Evolutionary conservation across 2,113 vertebrate genomes (phyloP).

Genomic region (Tamias sibiricus): DNA sequence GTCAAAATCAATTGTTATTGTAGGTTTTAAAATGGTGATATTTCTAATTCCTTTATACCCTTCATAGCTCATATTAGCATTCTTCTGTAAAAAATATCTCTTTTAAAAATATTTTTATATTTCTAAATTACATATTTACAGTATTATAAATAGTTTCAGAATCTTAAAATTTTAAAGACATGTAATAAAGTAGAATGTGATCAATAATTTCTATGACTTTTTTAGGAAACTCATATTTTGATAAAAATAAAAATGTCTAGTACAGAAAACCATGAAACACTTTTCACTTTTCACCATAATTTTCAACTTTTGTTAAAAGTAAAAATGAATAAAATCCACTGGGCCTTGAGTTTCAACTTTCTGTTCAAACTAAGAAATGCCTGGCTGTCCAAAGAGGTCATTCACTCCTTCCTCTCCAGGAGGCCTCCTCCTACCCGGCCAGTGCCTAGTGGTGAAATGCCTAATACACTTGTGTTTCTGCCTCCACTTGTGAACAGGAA

Average conservation of each 20-base stretch:
- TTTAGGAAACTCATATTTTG: neutral
- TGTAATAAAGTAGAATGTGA: neutral
- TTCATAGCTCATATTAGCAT: neutral
- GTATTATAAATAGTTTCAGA: neutral
- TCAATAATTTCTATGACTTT: neutral
- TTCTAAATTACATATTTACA: neutral
- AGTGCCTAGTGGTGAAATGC: neutral
- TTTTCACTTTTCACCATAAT: too few species aligned
- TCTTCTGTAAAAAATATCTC: neutral
- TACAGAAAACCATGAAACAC: neutral
- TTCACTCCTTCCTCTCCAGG: neutral
- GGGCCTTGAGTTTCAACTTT: neutral
- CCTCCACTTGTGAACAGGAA: neutral
- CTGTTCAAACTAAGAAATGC: neutral
- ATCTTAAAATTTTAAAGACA: constrained; percentile 10
- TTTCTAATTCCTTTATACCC: neutral
- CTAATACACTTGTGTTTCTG: neutral
- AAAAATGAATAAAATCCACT: neutral
- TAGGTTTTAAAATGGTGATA: neutral
- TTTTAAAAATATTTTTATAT: neutral
- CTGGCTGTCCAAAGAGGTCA: neutral
- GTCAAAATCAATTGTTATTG: neutral
- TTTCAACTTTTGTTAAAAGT: neutral
- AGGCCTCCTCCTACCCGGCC: too few species aligned
- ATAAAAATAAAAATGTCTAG: neutral